phyloP scores from a whole-genome alignment of 1,140 invertebrate genomes.

The Nasonia vitripennis region DNA sequence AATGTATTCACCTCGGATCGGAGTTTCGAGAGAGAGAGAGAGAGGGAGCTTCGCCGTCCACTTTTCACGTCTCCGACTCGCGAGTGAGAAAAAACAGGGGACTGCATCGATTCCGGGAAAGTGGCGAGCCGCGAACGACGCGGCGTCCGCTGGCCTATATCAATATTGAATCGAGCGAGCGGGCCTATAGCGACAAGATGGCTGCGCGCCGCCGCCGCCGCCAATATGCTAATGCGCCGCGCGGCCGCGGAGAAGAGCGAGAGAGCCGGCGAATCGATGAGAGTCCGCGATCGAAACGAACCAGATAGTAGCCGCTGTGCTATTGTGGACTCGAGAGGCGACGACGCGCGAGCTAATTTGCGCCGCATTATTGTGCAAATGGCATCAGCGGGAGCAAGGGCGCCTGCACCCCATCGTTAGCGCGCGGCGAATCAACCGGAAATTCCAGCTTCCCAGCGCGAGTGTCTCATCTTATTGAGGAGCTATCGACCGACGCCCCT shows the following conservation, averaged over 20 bases:
- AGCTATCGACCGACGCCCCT: neutral
- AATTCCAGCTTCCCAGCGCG: constrained; percentile 72
- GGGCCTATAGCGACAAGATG: constrained; percentile 23
- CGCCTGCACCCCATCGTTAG: constrained; percentile 72
- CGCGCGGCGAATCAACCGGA: constrained; percentile 75
- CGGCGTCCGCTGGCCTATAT: constrained; percentile 36
- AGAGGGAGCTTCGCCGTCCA: neutral
- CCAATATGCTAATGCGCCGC: constrained; percentile 1
- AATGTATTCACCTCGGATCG: too few species aligned
- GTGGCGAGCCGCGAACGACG: constrained; percentile 20
- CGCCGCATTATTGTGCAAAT: constrained; percentile 75
- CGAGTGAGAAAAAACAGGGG: neutral
- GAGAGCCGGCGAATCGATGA: too few species aligned
- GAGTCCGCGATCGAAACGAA: too few species aligned
- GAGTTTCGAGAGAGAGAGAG: neutral
- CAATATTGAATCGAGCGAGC: constrained; percentile 49
- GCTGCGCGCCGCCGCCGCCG: neutral
- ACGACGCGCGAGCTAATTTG: constrained; percentile 66
- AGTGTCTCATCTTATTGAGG: constrained; percentile 18
- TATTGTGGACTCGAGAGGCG: neutral
- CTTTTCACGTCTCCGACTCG: too few species aligned
- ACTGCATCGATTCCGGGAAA: constrained; percentile 47
- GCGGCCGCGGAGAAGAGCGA: too few species aligned
- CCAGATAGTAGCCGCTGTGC: too few species aligned
- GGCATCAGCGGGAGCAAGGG: constrained; percentile 61